Percentiles rank a stretch among this genome's conserved stretches.
These are phyloP conservation scores for Typhlomys cinereus DNA, from an alignment of 2,113 vertebrate species.

Conservation along the genomic window DNA sequence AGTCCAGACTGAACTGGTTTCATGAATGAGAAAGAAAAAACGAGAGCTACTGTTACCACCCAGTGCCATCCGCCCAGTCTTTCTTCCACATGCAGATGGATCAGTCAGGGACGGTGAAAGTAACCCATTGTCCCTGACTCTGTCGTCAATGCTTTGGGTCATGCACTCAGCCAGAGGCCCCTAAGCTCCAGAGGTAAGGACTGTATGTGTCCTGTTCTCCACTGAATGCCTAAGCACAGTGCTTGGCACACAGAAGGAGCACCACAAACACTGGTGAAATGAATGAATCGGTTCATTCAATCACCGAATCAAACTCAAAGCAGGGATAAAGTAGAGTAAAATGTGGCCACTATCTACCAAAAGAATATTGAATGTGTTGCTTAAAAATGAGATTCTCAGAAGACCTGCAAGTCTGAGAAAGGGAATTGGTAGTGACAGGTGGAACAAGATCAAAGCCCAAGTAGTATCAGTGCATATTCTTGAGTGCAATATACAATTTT, in stretches of 20 bases:
- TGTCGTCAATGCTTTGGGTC: not conserved
- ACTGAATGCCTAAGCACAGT: not conserved
- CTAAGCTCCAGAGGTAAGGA: not conserved
- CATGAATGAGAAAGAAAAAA: not conserved
- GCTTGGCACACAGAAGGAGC: not conserved
- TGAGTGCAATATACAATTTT: not conserved
- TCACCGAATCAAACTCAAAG: not conserved
- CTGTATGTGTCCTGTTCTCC: not conserved
- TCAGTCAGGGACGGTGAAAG: not conserved
- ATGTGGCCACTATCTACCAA: not conserved
- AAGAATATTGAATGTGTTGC: not conserved
- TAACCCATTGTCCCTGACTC: not conserved
- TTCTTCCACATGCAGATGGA: too few relatives aligned
- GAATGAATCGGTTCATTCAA: not conserved
- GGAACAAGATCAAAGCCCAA: not conserved
- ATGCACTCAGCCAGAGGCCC: not conserved
- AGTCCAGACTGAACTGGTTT: constrained; percentile 1
- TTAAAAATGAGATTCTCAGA: not conserved
- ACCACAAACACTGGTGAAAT: not conserved
- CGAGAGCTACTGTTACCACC: not conserved
- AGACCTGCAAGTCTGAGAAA: not conserved
- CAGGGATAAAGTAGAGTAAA: not conserved
- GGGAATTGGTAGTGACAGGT: not conserved
- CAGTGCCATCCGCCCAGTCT: not conserved
- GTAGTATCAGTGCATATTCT: not conserved